Evolutionary conservation across 1,140 invertebrate genomes (phyloP), one percentile per base, ranked within the genome.

Genomic region (Bradynema listronoti): DNA sequence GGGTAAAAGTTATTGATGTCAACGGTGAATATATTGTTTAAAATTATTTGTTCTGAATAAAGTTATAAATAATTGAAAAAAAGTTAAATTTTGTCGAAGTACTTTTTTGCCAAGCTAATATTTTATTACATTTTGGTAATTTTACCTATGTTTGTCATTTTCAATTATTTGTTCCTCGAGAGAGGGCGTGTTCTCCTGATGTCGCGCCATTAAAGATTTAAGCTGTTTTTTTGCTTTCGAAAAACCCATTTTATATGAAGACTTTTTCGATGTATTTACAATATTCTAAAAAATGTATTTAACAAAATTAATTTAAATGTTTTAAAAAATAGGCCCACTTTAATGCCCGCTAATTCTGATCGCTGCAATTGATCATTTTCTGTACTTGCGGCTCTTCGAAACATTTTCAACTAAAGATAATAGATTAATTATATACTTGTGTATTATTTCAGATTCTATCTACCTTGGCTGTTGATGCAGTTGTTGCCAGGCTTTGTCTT

Each of bases 151-250:
- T n/a, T n/a, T n/a, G n/a, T n/a, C n/a, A n/a, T n/a, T n/a, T n/a
- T n/a, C n/a, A n/a, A n/a, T n/a, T n/a, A n/a, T n/a, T n/a, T n/a
- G n/a, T n/a, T n/a, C n/a, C n/a, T n/a, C n/a, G n/a, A n/a, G n/a
- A n/a, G n/a, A n/a, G n/a, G n/a, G n/a, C n/a, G n/a, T n/a, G n/a
- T n/a, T n/a, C n/a, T 50, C 63, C 58, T 57, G 32, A 55, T 41
- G 14, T 57, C 70, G 14, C 4, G 47, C 50, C 27, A 64, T 65
- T 16, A 76, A 57, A 1, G 77, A 65, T 46, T 79, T 79, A 46
- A 79, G 52, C 43, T 78, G 78, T 67, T 79, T 79, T 27, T 72
- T 73, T 7, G 77, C 78, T 58, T 64, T 76, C 24, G 52, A 66
- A 64, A 66, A 74, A 32, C 65, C 69, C 27, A 66, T 52, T 55